These are phyloP conservation scores for Hypotaenidia okinawae DNA, from an alignment of 2,797 vertebrate species.

Conservation along the genomic window DNA sequence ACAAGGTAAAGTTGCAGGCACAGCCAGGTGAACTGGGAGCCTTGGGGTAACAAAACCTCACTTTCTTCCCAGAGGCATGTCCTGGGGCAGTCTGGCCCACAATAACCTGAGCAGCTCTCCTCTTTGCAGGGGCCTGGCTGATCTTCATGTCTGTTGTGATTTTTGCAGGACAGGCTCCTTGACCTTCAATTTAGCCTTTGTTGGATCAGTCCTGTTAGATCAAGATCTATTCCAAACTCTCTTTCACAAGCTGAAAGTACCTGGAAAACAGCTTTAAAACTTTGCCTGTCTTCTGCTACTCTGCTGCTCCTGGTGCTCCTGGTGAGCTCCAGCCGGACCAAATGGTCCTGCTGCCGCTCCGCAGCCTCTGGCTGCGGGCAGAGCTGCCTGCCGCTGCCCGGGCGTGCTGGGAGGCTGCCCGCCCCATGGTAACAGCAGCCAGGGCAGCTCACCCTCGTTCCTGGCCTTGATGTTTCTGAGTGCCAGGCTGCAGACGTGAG, in stretches of 20 bases:
- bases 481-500: accelerated
- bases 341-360: background rate
- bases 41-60: background rate
- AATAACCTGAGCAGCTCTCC: background rate
- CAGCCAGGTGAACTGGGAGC: background rate
- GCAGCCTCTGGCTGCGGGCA: background rate
- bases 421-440: accelerated
- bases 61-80: background rate
- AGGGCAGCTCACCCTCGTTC: background rate
- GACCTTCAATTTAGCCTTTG: background rate
- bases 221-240: background rate
- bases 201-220: background rate
- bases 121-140: background rate
- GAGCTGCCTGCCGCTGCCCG: background rate
- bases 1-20: background rate
- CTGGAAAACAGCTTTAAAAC: background rate
- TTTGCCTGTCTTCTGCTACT: background rate
- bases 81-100: background rate
- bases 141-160: background rate
- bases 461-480: accelerated
- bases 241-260: background rate
- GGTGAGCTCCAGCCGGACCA: background rate
- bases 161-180: background rate
- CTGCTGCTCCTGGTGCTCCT: background rate
- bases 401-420: background rate